Evolutionary conservation across 2,888 invertebrate genomes (phyloP).

Genomic region (Biston betularia): DNA sequence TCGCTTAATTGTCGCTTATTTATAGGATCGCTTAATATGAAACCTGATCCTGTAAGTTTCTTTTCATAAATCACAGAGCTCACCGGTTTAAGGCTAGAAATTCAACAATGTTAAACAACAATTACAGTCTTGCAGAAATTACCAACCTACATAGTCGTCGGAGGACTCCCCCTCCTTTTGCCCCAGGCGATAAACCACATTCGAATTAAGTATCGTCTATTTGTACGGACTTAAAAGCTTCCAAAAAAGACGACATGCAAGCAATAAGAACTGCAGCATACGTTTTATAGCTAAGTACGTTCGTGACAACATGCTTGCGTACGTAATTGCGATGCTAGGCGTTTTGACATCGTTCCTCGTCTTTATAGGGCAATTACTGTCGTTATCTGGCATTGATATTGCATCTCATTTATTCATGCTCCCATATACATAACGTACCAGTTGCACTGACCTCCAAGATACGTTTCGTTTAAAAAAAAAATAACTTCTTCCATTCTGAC

Average conservation of each 20-base stretch:
- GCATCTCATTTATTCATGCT: conserved; percentile 81
- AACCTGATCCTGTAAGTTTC: background rate
- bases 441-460: conserved; percentile 67
- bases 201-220: conserved; percentile 36
- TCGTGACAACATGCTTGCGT: conserved; percentile 75
- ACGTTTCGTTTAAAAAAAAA: conserved; percentile 55
- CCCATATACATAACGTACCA: conserved; percentile 69
- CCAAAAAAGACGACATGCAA: conserved; percentile 68
- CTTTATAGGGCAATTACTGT: conserved; percentile 84
- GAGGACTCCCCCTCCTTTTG: conserved; percentile 17
- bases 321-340: conserved; percentile 80
- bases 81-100: background rate
- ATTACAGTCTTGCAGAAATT: conserved; percentile 21
- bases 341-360: conserved; percentile 79
- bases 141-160: conserved; percentile 23
- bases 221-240: conserved; percentile 53
- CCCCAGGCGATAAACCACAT: conserved; percentile 48
- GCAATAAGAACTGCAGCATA: conserved; percentile 69
- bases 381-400: conserved; percentile 85
- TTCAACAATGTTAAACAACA: conserved; percentile 3
- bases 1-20: too few relatives aligned
- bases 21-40: too few relatives aligned
- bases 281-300: conserved; percentile 70
- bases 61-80: background rate
- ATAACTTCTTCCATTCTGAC: conserved; percentile 50